Evolutionary conservation across 2,113 vertebrate genomes (phyloP), one percentile per base, ranked within the genome.

Genomic region (Macquaria ambigua): DNA sequence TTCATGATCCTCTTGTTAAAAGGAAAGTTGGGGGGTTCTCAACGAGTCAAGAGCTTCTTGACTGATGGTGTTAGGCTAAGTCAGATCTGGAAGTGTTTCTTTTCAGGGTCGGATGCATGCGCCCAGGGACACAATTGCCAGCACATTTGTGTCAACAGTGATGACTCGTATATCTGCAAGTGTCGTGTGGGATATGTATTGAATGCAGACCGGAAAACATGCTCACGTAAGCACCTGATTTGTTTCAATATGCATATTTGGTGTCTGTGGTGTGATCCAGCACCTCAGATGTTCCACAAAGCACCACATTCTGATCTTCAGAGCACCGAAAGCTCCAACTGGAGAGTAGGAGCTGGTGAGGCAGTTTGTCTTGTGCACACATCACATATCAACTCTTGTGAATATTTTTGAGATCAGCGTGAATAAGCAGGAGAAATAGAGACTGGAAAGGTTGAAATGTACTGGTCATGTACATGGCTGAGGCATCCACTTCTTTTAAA

Each of bases 141-240:
- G 34, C 96, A 96, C 5, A 79, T 95, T 72, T 96, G 94, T 83
- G 93, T 95, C 78, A 92, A 80, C 6, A 92, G 70, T 76, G 84
- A 90, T 0, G 86, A 84, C 4, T 95, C 79, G 0, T 89, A 93
- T 6, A 66, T 88, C 43, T 96, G 95, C 67, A 83, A 88, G 73
- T 96, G 95, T 91, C 87, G 23, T 0, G 82, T 89, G 83, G 95
- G 94, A 28, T 96, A 95, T 59, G 76, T 82, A 20, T 82, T 97
- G 89, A 96, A 95, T 53, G 75, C 90, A 69, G 95, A 96, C 68
- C 25, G 62, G 80, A 87, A 83, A 84, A 96, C 93, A 0, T 96
- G 96, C 69, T 94, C 94, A 84, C 73, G 86, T 88, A 87, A 87
- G 82, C 55, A 74, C 31, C 16, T 62, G 15, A 62, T 74, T 78